Percentiles rank a stretch among this genome's conserved stretches.
Conservation (phyloP, 2,888 invertebrate genomes). For the Smittia aterrima region DNA sequence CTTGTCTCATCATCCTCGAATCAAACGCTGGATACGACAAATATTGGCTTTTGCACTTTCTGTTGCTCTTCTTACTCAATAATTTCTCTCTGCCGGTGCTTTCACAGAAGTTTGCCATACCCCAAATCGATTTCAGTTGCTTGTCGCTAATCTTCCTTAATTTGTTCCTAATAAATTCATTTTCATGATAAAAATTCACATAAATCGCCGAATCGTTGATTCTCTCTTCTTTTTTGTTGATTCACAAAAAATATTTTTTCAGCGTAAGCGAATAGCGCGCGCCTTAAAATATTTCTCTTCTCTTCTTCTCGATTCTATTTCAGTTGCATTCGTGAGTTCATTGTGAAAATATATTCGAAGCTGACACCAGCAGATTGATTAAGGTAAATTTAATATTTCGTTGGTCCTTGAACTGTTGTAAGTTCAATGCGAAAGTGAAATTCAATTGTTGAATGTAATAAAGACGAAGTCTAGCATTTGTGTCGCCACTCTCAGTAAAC, state of each 20-base stretch:
- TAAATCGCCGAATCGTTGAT: too few relatives aligned
- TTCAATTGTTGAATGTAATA: background rate
- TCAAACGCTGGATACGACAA: background rate
- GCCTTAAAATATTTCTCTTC: conserved; percentile 1
- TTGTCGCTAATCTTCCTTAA: background rate
- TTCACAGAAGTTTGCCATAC: background rate
- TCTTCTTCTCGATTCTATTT: background rate
- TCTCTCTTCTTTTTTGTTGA: background rate
- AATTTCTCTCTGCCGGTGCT: background rate
- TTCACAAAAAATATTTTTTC: background rate
- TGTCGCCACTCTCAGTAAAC: too few relatives aligned
- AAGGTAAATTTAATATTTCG: too few relatives aligned
- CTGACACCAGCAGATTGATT: too few relatives aligned
- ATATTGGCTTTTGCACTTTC: background rate
- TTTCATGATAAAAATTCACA: background rate
- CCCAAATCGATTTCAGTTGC: background rate
- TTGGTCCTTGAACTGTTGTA: background rate
- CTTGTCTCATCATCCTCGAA: background rate
- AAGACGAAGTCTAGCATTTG: background rate
- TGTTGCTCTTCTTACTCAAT: background rate
- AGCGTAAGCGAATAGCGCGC: background rate
- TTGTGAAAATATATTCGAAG: background rate
- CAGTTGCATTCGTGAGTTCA: conserved; percentile 10
- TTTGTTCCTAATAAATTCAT: conserved; percentile 11
- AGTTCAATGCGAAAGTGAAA: background rate